These are phyloP conservation scores for Scophthalmus maximus DNA, from an alignment of 2,113 vertebrate species.

Conservation along the genomic window DNA sequence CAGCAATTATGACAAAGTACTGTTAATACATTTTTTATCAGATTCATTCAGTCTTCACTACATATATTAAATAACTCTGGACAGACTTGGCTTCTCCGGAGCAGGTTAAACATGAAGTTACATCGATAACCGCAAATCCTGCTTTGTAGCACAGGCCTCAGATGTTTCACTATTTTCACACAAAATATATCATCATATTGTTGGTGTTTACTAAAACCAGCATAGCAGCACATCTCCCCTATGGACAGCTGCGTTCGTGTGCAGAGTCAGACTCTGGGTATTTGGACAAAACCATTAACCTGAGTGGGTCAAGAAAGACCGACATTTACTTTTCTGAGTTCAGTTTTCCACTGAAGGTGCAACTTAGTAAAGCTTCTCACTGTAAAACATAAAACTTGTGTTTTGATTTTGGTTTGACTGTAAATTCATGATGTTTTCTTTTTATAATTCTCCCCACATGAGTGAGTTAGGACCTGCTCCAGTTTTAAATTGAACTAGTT, in stretches of 20 bases:
- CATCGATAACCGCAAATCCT: too few relatives aligned
- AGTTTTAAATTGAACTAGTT: neutral
- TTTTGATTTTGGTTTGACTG: neutral
- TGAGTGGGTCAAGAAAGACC: neutral
- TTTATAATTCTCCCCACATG: neutral
- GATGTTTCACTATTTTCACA: neutral
- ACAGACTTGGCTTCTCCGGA: too few relatives aligned
- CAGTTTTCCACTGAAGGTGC: conserved; percentile 45
- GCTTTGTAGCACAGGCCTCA: too few relatives aligned
- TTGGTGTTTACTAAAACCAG: neutral
- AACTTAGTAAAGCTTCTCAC: conserved; percentile 27
- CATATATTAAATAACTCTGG: too few relatives aligned
- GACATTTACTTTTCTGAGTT: conserved; percentile 33
- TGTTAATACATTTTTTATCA: too few relatives aligned
- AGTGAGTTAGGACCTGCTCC: neutral
- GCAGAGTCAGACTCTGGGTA: neutral
- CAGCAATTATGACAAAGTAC: too few relatives aligned
- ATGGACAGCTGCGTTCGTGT: too few relatives aligned
- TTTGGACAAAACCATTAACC: neutral
- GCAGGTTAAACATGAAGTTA: too few relatives aligned
- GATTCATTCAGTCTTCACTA: too few relatives aligned
- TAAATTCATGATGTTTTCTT: neutral
- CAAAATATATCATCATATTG: neutral
- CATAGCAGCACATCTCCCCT: too few relatives aligned
- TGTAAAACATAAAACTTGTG: conserved; percentile 14